Evolutionary conservation across 2,888 invertebrate species (phyloP), one percentile per base, ranked within the genome.

Genomic region (Nezara viridula): DNA sequence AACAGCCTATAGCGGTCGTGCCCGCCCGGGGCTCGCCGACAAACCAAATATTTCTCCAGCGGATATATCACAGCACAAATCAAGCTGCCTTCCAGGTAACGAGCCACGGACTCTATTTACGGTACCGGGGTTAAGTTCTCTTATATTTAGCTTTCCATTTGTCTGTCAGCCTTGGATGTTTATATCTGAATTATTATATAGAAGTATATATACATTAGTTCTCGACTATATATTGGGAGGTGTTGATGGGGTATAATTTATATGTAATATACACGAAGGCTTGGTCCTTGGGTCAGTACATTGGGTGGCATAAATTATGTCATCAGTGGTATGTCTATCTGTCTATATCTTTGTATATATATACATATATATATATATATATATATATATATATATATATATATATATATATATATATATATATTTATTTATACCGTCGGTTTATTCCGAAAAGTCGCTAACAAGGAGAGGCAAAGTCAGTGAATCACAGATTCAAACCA

Each of bases 11-110:
- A 81, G 40, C 24, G 81, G 44, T 40, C 81, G 81, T 81, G 81
- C 14, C 40, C 5, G 44, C 81, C 81, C 44, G 12, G 40, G 81
- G 81, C 81, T n/a, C 44, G 14, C 81, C 81, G 81, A 81, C 81
- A 81, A 81, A 81, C 81, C 81, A 81, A 81, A 81, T 81, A 81
- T 81, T 81, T 81, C 81, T 81, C 24, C n/a, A 81, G 44, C 81
- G 40, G 81, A 40, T 81, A 81, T 81, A 47, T 47, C 81, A 81
- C 44, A n/a, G 44, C n/a, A 81, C 81, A 81, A 81, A 81, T 81
- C 81, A 47, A 81, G 44, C 81, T 44, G 81, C 44, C 81, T 44
- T 44, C 21, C 12, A 81, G 44, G 44, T 81, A 81, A 81, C 81
- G 81, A 81, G 40, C 44, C 44, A n/a, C 44, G 81, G 81, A 40